A percentile compares a stretch with the other conserved stretches of the same genome.
These are phyloP conservation scores for Sceliomorpha sp. DNA, from an alignment of 2,888 invertebrate genomes.

Conservation along the genomic window DNA sequence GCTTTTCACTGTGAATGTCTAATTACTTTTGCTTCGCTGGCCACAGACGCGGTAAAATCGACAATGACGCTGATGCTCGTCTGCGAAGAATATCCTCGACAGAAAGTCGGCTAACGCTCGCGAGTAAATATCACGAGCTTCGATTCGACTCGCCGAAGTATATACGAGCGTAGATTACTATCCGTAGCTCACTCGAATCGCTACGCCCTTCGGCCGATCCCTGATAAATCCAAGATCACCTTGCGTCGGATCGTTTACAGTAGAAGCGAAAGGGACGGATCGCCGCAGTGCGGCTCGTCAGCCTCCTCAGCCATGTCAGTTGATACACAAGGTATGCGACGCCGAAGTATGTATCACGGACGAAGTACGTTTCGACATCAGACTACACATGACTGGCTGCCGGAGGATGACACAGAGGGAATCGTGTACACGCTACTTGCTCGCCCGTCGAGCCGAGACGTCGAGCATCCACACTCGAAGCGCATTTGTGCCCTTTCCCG, in stretches of 20 bases:
- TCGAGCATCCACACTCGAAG: slow-evolving; percentile 42
- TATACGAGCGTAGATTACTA: too few relatives aligned
- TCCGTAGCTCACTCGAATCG: slow-evolving; percentile 5
- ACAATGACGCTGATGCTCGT: too few relatives aligned
- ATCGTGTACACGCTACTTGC: slow-evolving; percentile 53
- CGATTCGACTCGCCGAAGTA: too few relatives aligned
- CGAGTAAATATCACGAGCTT: too few relatives aligned
- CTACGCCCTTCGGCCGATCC: slow-evolving; percentile 15
- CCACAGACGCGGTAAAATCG: too few relatives aligned
- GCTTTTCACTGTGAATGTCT: too few relatives aligned
- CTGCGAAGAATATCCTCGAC: too few relatives aligned
- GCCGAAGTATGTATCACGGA: slow-evolving; percentile 27
- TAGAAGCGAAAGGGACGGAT: slow-evolving; percentile 19
- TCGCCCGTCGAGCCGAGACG: slow-evolving; percentile 51
- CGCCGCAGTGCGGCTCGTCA: slow-evolving; percentile 46
- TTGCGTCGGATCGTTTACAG: slow-evolving; percentile 22
- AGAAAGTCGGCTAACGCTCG: too few relatives aligned
- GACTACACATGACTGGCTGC: slow-evolving; percentile 52
- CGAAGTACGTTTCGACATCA: slow-evolving; percentile 39
- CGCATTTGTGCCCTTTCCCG: slow-evolving; percentile 33
- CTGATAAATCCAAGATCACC: slow-evolving; percentile 35
- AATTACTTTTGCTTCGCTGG: too few relatives aligned
- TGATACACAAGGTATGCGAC: slow-evolving; percentile 45
- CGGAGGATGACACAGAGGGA: slow-evolving; percentile 51
- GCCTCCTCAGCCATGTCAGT: slow-evolving; percentile 39